Evolutionary conservation across 2,113 vertebrate genomes (phyloP), one percentile per base, ranked within the genome.

Genomic region (Etheostoma spectabile): DNA sequence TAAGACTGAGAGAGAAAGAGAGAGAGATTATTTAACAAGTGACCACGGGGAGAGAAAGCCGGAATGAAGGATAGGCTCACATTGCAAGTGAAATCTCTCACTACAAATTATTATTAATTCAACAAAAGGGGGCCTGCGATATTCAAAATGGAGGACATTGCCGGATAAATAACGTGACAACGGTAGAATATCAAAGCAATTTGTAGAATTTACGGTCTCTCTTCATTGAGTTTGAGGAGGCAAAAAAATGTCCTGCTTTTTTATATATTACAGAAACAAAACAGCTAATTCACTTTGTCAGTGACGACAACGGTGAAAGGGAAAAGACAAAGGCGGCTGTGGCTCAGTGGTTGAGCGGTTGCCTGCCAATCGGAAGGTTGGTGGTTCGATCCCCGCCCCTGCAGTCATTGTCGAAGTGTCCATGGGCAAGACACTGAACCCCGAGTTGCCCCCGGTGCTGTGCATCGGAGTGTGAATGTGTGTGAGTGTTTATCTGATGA

Each of bases 1-100:
- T 49, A n/a, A 87, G 81, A 82, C 45, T 2, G 74, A 74, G 49
- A 33, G 63, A 33, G 64, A 42, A 57, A 33, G 48, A 45, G 79
- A 82, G 72, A 77, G 77, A 82, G 82, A 89, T 88, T 88, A 80
- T 91, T 97, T 97, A 97, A 97, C 96, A 96, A 97, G 96, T 96
- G 96, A 96, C 96, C 96, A 95, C 94, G 94, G 95, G 12, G 12
- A 10, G 4, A n/a, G n/a, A 3, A 42, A 1, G 14, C 92, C 87
- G 89, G 89, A 95, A 94, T 94, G 93, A 95, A 95, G 83, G 85
- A 91, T 62, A 24, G 74, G 52, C 81, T 86, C 70, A 85, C 71
- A 94, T 93, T 92, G 91, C 89, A 94, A 92, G 92, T 88, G 72
- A 90, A 87, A 86, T 72, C 78, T 87, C 85, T 89, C 75, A 30